These are phyloP conservation scores for Artibeus lituratus DNA, from an alignment of 2,797 vertebrate species.

Conservation along the genomic window DNA sequence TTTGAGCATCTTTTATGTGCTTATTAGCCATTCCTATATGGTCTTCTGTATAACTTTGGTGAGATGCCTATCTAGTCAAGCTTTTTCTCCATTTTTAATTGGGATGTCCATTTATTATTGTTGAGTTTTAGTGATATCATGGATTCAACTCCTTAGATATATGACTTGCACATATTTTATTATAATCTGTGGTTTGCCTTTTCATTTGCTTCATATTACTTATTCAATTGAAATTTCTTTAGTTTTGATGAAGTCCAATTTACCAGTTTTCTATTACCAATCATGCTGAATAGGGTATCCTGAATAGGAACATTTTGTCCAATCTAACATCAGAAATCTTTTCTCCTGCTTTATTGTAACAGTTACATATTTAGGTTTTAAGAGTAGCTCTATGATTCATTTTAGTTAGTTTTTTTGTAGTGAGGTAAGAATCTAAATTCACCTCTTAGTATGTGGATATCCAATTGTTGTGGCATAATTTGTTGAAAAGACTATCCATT, in stretches of 20 bases:
- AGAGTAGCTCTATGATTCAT: not conserved
- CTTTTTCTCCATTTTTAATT: not conserved
- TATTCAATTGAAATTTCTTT: not conserved
- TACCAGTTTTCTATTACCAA: not conserved
- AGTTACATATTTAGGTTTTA: not conserved
- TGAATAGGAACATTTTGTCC: not conserved
- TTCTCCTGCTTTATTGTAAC: not conserved
- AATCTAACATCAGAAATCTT: not conserved
- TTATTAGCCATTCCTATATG: not conserved
- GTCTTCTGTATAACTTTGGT: not conserved
- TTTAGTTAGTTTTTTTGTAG: not conserved
- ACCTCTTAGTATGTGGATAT: not conserved
- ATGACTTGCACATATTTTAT: not conserved
- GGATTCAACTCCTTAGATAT: not conserved
- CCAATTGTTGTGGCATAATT: not conserved
- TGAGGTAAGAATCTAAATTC: not conserved
- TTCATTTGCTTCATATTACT: not conserved
- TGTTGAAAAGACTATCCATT: not conserved
- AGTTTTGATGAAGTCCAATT: not conserved
- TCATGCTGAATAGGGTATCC: not conserved
- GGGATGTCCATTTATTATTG: not conserved
- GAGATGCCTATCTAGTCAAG: not conserved
- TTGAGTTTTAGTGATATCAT: not conserved
- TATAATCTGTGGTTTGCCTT: not conserved
- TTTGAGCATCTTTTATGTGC: not conserved